A percentile compares a stretch with the other conserved stretches of the same genome.
phyloP scores from a whole-genome alignment of 2,797 vertebrate genomes.

The Tauraco hartlaubi region DNA sequence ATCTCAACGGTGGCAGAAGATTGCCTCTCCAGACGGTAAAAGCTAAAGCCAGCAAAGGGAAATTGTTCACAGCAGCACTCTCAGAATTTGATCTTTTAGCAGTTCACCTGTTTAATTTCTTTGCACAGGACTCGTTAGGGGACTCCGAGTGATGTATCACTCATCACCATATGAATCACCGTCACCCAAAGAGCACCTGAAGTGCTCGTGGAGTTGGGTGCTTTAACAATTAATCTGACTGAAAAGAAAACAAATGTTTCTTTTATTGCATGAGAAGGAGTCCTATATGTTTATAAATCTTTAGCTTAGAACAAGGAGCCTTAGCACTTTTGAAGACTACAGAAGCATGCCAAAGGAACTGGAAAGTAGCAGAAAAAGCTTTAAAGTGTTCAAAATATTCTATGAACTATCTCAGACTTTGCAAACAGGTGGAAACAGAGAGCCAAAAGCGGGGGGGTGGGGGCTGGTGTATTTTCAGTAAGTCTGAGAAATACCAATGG shows the following conservation, averaged over 20 bases:
- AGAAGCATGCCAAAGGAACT: neutral
- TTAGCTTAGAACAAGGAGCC: neutral
- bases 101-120: neutral
- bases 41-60: neutral
- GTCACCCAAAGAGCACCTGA: neutral
- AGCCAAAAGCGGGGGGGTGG: neutral
- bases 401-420: neutral
- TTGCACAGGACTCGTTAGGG: neutral
- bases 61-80: neutral
- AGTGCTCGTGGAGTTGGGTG: neutral
- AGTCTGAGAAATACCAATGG: neutral
- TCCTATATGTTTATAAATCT: neutral
- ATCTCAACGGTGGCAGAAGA: neutral
- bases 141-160: neutral
- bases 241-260: neutral
- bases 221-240: neutral
- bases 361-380: neutral
- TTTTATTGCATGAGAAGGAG: neutral
- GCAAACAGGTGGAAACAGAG: neutral
- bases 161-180: neutral
- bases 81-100: neutral
- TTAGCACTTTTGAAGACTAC: neutral
- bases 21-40: neutral
- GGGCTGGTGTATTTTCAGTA: neutral
- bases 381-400: neutral